Evolutionary conservation across 2,797 vertebrate genomes (phyloP), one percentile per base, ranked within the genome.

Genomic region (Crax fasciolata): DNA sequence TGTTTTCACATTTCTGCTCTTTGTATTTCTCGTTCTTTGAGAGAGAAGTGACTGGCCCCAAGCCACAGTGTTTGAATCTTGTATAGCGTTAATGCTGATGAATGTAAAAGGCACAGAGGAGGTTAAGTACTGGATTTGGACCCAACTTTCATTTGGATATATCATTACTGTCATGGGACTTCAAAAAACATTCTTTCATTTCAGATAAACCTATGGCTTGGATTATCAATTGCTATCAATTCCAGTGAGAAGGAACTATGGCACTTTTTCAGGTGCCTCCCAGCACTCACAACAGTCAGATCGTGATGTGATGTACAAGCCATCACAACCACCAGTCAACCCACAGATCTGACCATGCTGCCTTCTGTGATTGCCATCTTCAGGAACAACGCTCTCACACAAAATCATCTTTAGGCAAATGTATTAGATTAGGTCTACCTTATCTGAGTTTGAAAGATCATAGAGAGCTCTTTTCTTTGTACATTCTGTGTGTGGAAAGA

Each of bases 281-380:
- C 41, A 19, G 27, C n/a, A 20, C 13, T n/a, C 35, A 18, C 7
- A 25, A 49, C 48, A 59, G 17, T 51, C 68, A 86, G 66, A 68
- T 24, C 32, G 12, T 4, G 12, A 67, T 13, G 18, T 38, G 49
- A 39, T 9, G 5, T 35, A 67, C 0, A 0, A 84, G 44, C 38
- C 78, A 13, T 28, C 68, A 72, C 28, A 18, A 10, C 4, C 32
- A 46, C 4, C 58, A 46, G 21, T 7, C 14, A 46, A 2, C n/a
- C 35, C 58, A 30, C n/a, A 67, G 10, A 52, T 3, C 19, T 63
- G 48, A 18, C 41, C 24, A 9, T 13, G 2, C 8, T 59, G n/a
- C 35, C 44, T 28, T 13, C 51, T 46, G 32, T 23, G 41, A 5
- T 49, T 20, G 4, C 10, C 49, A 44, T 16, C 54, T 13, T n/a